Evolutionary conservation across 2,888 invertebrate genomes (phyloP).

Genomic region (Lochmaea capreae): DNA sequence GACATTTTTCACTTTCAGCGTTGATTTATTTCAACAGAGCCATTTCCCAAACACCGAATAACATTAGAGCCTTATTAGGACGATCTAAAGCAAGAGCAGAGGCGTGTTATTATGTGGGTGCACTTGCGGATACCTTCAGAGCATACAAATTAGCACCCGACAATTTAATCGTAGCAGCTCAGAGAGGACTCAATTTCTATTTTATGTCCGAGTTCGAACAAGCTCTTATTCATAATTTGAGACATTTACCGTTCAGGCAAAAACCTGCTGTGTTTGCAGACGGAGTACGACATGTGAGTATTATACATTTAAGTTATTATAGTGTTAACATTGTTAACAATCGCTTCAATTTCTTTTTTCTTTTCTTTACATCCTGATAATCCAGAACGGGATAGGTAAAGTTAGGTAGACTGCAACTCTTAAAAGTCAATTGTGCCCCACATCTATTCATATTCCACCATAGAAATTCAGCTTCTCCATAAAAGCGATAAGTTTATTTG

Average conservation of each 20-base stretch:
- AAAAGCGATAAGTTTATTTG: no score
- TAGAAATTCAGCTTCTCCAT: no score
- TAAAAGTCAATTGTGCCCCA: no score
- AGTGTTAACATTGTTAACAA: no score
- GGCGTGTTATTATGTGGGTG: slow-evolving; percentile 69
- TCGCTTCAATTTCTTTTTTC: no score
- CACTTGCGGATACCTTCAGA: slow-evolving; percentile 67
- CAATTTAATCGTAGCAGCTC: slow-evolving; percentile 57
- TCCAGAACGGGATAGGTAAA: no score
- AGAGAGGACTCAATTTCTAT: slow-evolving; percentile 61
- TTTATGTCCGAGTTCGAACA: slow-evolving; percentile 63
- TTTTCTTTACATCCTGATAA: no score
- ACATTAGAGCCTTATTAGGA: slow-evolving; percentile 69
- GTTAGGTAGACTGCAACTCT: no score
- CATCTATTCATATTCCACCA: no score
- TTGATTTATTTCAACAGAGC: slow-evolving; percentile 59
- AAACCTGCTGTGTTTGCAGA: slow-evolving; percentile 63
- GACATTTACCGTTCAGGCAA: slow-evolving; percentile 54
- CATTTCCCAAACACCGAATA: slow-evolving; percentile 60
- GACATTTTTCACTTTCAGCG: slow-evolving; percentile 34
- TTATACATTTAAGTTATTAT: no score
- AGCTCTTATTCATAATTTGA: slow-evolving; percentile 59
- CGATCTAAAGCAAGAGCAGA: slow-evolving; percentile 69
- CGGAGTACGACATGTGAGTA: slow-evolving; percentile 61
- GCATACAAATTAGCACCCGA: slow-evolving; percentile 61